Percentiles rank a stretch among this genome's conserved stretches.
Conservation (phyloP, 2,888 invertebrate genomes). For the Drosophila koepferae region DNA sequence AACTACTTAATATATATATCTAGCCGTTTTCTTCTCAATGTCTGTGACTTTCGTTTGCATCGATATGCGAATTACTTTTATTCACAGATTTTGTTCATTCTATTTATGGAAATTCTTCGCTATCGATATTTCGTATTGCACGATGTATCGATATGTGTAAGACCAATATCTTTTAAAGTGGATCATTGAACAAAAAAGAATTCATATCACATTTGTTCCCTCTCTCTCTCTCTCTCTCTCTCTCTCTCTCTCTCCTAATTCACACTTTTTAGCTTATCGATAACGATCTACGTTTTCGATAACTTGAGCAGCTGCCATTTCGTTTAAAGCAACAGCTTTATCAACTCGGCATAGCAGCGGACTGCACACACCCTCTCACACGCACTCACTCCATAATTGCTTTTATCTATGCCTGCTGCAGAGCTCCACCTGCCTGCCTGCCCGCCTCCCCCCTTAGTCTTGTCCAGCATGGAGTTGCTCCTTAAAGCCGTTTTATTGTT, state of each 20-base stretch:
- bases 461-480: constrained; percentile 26
- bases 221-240: background rate
- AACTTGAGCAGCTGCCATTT: background rate
- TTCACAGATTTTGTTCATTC: too few relatives aligned
- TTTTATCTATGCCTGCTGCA: constrained; percentile 19
- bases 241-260: background rate
- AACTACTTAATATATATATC: too few relatives aligned
- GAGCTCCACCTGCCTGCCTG: background rate
- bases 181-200: too few relatives aligned
- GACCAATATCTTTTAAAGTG: background rate
- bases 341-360: background rate
- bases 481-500: constrained; percentile 79
- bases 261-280: background rate
- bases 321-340: constrained; percentile 7
- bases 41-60: too few relatives aligned
- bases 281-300: background rate
- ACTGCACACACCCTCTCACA: background rate
- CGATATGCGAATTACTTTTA: too few relatives aligned
- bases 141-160: background rate
- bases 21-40: too few relatives aligned
- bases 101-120: too few relatives aligned
- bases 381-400: constrained; percentile 23
- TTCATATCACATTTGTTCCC: too few relatives aligned
- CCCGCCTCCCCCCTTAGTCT: background rate
- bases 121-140: too few relatives aligned